Percentiles rank a stretch among this genome's conserved stretches.
phyloP scores from a whole-genome alignment of 2,797 vertebrate genomes.

The Apodemus agrarius region DNA sequence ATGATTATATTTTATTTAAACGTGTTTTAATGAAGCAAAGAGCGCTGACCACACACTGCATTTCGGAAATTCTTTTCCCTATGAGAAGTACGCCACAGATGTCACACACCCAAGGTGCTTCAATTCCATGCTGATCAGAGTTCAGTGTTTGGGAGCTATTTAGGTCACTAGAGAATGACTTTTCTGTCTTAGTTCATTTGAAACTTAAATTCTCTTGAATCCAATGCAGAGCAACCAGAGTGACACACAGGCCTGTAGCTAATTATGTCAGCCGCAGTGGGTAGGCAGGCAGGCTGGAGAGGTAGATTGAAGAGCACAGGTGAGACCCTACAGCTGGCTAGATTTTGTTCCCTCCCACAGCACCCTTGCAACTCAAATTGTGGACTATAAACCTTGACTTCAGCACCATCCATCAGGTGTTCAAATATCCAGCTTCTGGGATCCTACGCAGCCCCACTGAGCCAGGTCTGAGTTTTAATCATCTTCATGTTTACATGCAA shows the following conservation, averaged over 20 bases:
- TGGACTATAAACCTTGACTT: not conserved
- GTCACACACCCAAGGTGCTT: not conserved
- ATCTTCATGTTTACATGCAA: not conserved
- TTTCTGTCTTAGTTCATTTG: conserved; percentile 46
- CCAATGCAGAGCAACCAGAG: conserved; percentile 19
- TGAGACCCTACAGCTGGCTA: not conserved
- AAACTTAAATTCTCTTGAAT: conserved; percentile 56
- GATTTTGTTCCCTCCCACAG: not conserved
- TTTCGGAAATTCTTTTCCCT: not conserved
- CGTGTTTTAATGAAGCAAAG: not conserved
- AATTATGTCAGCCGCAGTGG: conserved; percentile 54
- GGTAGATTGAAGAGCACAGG: not conserved
- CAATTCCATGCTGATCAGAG: conserved; percentile 1
- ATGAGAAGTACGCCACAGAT: not conserved
- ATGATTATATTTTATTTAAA: not conserved
- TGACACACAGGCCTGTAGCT: conserved; percentile 34
- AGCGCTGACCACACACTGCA: not conserved
- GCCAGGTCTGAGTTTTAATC: not conserved
- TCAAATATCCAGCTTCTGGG: not conserved
- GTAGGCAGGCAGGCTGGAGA: not conserved
- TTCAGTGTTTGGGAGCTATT: conserved; percentile 34
- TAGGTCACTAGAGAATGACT: conserved; percentile 45
- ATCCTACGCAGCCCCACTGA: not conserved
- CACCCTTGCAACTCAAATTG: conserved; percentile 13
- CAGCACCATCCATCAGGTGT: no score